Percentiles rank a stretch among this genome's conserved stretches.
phyloP scores from a whole-genome alignment of 1,140 invertebrate genomes.

The Caerostris extrusa region DNA sequence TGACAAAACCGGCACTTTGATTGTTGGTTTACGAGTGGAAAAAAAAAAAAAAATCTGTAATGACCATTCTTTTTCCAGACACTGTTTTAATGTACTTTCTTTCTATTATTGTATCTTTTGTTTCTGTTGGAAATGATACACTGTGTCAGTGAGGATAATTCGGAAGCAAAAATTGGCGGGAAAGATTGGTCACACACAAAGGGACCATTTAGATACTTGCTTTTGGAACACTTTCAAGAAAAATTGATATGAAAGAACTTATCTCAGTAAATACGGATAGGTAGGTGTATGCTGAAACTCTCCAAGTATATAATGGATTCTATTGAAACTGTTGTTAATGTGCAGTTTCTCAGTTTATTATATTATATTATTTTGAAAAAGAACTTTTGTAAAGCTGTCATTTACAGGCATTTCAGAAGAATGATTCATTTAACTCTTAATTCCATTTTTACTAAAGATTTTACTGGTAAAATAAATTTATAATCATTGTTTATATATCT shows the following conservation, averaged over 20 bases:
- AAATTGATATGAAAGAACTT: neutral
- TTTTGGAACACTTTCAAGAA: neutral
- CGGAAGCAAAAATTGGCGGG: neutral
- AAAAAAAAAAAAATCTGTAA: neutral
- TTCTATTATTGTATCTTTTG: neutral
- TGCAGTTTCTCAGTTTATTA: too few species aligned
- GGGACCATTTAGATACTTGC: neutral
- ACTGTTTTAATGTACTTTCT: neutral
- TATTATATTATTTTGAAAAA: too few species aligned
- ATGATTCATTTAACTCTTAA: too few species aligned
- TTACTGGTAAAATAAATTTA: too few species aligned
- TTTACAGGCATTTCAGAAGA: too few species aligned
- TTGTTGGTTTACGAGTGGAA: neutral
- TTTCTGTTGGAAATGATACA: neutral
- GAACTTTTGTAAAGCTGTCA: too few species aligned
- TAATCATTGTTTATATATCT: too few species aligned
- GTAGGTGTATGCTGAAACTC: neutral
- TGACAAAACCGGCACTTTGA: neutral
- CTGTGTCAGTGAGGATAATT: neutral
- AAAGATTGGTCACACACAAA: neutral
- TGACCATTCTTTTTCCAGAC: neutral
- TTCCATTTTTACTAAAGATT: too few species aligned
- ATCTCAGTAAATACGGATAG: neutral
- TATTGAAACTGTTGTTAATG: too few species aligned
- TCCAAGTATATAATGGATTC: too few species aligned